Percentiles rank a stretch among this genome's conserved stretches.
Evolutionary conservation across 2,888 invertebrate species (phyloP).

Genomic region (Lasiommata megera): DNA sequence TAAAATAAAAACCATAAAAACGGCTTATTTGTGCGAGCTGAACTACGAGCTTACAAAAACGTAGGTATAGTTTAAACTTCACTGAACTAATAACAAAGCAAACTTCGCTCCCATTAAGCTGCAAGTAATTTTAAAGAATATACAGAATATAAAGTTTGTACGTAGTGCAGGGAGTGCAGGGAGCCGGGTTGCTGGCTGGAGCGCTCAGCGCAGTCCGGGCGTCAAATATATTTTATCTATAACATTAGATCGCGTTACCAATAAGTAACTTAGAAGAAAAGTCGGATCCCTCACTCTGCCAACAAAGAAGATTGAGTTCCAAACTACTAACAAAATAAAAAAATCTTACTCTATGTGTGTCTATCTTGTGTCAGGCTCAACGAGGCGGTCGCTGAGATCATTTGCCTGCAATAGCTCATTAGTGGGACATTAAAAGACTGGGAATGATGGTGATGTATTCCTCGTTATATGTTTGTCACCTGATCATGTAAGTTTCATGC

Average conservation of each 20-base stretch:
- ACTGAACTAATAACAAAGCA: slow-evolving; percentile 24
- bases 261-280: not conserved
- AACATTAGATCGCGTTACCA: not conserved
- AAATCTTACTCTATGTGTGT: no score
- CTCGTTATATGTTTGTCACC: no score
- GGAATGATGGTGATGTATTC: no score
- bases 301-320: no score
- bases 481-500: no score
- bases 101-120: slow-evolving; percentile 20
- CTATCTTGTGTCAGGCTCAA: no score
- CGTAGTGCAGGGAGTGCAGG: slow-evolving; percentile 9
- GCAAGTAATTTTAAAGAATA: slow-evolving; percentile 22
- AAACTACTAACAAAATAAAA: no score
- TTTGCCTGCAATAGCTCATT: no score
- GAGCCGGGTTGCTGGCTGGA: not conserved
- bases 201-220: not conserved
- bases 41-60: not conserved
- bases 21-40: no score
- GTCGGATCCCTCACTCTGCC: not conserved
- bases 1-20: no score
- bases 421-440: no score
- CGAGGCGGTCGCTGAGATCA: no score
- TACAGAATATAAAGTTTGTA: slow-evolving; percentile 23
- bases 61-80: slow-evolving; percentile 12
- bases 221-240: not conserved